Base-by-base conservation (phyloP, 1,140 invertebrate genomes). In the Drosophila novamexicana region DNA sequence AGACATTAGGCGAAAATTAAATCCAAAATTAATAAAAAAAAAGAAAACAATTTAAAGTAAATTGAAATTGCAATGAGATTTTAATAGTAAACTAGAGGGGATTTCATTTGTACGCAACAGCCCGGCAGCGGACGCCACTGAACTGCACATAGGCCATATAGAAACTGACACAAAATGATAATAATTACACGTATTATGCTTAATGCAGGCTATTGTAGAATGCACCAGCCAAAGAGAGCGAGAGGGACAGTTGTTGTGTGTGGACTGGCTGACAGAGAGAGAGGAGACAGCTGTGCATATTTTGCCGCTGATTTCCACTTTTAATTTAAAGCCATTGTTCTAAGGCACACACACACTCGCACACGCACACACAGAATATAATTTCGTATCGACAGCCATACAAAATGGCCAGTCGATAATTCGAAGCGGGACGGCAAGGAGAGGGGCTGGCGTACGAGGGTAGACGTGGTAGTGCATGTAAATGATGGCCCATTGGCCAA, bases 151-250 rank as follows among this genome's bases (percentile, higher is more conserved):
- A 52, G 68, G 10, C 37, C 49, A 86, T 69, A 72, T 79, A 67
- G 69, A 69, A 83, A 78, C 74, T 70, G 76, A 69, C 66, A 65
- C 79, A 83, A 83, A 88, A 88, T 82, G 79, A 88, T 89, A 88
- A 88, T 88, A 88, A 88, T 88, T 88, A 89, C 84, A 85, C 75
- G 73, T 86, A 86, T 88, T 86, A 88, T 88, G 77, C 80, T 79
- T 89, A 89, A 83, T 88, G 68, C 83, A 68, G 37, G 83, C 68
- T 44, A 75, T 81, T 67, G 54, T 32, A 18, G 42, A 22, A 44
- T 32, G 62, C 65, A 77, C 49, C 53, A 53, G 61, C 50, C 42
- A 50, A 14, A 53, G n/a, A 8, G 36, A 47, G 29, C 29, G 53
- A 58, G 36, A 14, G 45, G 14, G 32, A 37, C 39, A 49, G 40